Base-by-base conservation (phyloP, 2,797 vertebrate genomes). In the Myiothlypis coronata region DNA sequence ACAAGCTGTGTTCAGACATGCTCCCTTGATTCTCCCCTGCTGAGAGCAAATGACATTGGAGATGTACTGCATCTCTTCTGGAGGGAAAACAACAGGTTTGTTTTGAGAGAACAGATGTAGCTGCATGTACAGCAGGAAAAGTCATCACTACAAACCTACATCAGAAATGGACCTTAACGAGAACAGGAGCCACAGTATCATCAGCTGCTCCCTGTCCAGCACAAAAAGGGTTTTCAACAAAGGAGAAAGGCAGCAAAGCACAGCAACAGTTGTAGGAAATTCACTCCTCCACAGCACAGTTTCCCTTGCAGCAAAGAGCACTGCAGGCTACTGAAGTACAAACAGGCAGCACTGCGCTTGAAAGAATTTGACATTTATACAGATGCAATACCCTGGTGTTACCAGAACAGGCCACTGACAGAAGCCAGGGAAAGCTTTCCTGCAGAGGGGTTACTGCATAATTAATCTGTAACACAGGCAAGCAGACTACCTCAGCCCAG, bases 341-440 rank as follows among this genome's bases (percentile, higher is more conserved):
- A 76, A 91, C 1, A 23, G 81, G 65, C 86, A 60, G 79, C 22
- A 3, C 11, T 15, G 67, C 5, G 27, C 79, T 90, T 72, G 26
- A 89, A 93, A 94, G 76, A 83, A 86, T 92, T 88, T 60, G n/a
- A 57, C 68, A 68, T 90, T 93, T 69, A 86, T 55, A 81, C 39
- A 91, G 76, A 91, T 72, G 26, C 46, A 86, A 72, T 47, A 56
- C 52, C 76, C 56, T 61, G 24, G 35, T 34, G 39, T 46, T 92
- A 91, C 63, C 72, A 59, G 68, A 69, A 39, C 47, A 65, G 43
- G 53, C 30, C 1, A 10, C 35, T 69, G 69, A 83, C 44, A 83
- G 82, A 77, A 87, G 57, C 61, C 87, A 87, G 89, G 68, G 44
- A 77, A 80, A 91, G 78, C 81, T 71, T 80, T 90, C 78, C 81